Evolutionary conservation across 1,140 invertebrate genomes (phyloP).

Genomic region (Gyrodactylus salaris): DNA sequence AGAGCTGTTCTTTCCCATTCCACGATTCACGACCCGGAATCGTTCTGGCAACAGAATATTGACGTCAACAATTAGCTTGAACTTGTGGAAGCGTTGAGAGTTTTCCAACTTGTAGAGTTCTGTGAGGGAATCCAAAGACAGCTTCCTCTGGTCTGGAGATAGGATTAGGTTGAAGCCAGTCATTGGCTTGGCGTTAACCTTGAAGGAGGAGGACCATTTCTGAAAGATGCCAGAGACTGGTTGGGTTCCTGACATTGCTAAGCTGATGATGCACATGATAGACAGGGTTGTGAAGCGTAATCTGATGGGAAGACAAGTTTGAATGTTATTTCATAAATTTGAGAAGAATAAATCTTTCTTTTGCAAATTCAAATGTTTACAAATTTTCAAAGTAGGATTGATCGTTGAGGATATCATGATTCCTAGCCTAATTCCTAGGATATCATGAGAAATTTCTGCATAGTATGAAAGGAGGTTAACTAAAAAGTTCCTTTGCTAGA

Average conservation of each 20-base stretch:
- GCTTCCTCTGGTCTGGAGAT: background rate
- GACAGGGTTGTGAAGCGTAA: background rate
- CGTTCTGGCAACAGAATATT: background rate
- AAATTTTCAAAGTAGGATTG: no score
- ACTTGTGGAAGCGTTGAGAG: background rate
- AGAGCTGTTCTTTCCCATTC: background rate
- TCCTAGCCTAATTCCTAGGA: no score
- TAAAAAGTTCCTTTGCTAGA: no score
- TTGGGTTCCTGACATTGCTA: background rate
- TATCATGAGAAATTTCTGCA: no score
- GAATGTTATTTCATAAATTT: background rate
- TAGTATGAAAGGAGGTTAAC: no score
- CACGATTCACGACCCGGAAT: background rate
- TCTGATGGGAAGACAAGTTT: background rate
- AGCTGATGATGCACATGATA: background rate
- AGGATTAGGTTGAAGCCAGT: background rate
- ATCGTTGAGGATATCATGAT: no score
- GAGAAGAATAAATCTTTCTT: background rate
- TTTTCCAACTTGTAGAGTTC: background rate
- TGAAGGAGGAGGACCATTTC: background rate
- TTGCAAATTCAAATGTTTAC: no score
- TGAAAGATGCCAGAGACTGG: background rate
- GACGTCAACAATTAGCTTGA: background rate
- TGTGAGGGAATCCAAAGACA: background rate
- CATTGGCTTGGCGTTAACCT: background rate